Conservation (phyloP, 2,797 vertebrate species). For the Sphenodon punctatus region DNA sequence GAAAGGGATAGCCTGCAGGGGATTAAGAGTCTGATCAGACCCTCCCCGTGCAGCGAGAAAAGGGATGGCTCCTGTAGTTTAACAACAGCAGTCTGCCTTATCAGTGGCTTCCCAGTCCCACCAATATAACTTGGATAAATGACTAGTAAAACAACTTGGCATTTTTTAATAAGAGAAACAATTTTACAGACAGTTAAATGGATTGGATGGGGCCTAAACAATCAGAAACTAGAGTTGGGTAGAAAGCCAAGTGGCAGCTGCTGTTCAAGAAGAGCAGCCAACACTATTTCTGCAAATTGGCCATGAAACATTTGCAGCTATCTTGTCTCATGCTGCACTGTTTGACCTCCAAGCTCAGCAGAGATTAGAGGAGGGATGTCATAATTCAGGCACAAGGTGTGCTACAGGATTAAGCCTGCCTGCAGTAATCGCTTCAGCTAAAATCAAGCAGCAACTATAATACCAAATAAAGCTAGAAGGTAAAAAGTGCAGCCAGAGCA, state of each 20-base stretch:
- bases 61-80: background rate
- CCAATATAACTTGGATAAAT: background rate
- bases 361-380: background rate
- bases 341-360: background rate
- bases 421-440: background rate
- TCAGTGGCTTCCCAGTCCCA: background rate
- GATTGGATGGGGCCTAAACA: background rate
- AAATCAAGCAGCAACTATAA: background rate
- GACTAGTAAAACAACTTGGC: background rate
- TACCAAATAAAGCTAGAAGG: background rate
- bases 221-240: background rate
- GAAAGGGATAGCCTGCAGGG: background rate
- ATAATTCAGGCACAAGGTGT: background rate
- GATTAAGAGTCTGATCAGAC: background rate
- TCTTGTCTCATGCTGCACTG: background rate
- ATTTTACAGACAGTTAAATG: background rate
- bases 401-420: background rate
- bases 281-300: background rate
- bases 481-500: too few relatives aligned
- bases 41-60: background rate
- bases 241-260: background rate
- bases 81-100: background rate
- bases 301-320: background rate
- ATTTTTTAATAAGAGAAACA: background rate
- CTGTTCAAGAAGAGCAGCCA: background rate